Evolutionary conservation across 2,888 invertebrate genomes (phyloP), one percentile per base, ranked within the genome.

Genomic region (Embidobia sp.): DNA sequence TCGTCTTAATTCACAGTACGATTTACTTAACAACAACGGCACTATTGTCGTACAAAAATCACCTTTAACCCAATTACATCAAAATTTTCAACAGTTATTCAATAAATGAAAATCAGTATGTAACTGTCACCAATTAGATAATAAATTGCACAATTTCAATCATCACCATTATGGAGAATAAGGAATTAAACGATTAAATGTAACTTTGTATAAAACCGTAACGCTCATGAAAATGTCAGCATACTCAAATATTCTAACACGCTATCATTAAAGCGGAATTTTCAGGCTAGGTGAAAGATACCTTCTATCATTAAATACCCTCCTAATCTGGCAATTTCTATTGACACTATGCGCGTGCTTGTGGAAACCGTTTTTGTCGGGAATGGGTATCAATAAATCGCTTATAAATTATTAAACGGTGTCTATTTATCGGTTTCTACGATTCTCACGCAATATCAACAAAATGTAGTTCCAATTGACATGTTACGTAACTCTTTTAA

Each of bases 361-460:
- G 27, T 29, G n/a, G 44, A 18, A 48, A 37, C 29, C 40, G 5
- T 48, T 19, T 31, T 37, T 13, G 22, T 18, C 19, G 27, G 29
- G 29, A 67, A 55, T 29, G 3, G 29, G 55, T 67, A 6, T 10
- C 33, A 59, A 59, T 59, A 48, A 59, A 69, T 49, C 37, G 29
- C n/a, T 18, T 10, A 15, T 49, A 40, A 59, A 37, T 57, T 40
- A 42, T 59, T 69, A 35, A 59, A 31, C 42, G 33, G 59, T 40
- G 40, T 29, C 51, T 59, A 59, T 6, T 22, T 49, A 26, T 55
- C 26, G 33, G 42, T 53, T n/a, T 18, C 37, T 29, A 46, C 70
- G 11, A 61, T 51, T 70, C 70, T 70, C 51, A 69, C 61, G 53
- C 61, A 70, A 53, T 33, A 44, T 33, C 35, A 27, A 61, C 42